Evolutionary conservation across 2,888 invertebrate genomes (phyloP).

Genomic region (Megastigmus dorsalis): DNA sequence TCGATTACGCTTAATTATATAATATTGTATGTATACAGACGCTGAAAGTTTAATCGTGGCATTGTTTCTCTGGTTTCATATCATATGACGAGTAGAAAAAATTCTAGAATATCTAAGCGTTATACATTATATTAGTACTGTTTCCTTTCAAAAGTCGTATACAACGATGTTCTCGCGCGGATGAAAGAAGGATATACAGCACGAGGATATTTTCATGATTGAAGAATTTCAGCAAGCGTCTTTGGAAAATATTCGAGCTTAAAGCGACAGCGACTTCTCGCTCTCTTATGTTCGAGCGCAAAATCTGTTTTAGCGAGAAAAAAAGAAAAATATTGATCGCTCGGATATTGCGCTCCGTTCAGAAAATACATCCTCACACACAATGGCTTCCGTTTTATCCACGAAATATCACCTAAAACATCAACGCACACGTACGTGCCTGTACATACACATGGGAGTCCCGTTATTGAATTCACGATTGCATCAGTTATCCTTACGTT

Average conservation of each 20-base stretch:
- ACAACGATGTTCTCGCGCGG: slow-evolving; percentile 12
- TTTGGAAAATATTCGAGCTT: slow-evolving; percentile 50
- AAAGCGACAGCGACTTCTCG: slow-evolving; percentile 42
- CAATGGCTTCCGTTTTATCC: slow-evolving; percentile 30
- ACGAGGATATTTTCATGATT: slow-evolving; percentile 2
- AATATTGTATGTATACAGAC: too few species aligned
- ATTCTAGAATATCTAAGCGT: slow-evolving; percentile 16
- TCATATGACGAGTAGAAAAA: slow-evolving; percentile 29
- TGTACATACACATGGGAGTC: slow-evolving; percentile 12
- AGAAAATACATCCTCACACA: too few species aligned
- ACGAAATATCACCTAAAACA: slow-evolving; percentile 47
- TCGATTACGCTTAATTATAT: too few species aligned
- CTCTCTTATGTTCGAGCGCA: slow-evolving; percentile 5
- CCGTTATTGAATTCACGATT: slow-evolving; percentile 17
- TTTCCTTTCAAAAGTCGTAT: background rate
- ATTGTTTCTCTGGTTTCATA: too few species aligned
- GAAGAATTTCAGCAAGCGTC: slow-evolving; percentile 25
- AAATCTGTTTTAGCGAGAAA: too few species aligned
- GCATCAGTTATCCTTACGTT: slow-evolving; percentile 11
- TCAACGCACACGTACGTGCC: slow-evolving; percentile 18
- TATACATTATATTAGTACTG: background rate
- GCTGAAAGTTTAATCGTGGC: slow-evolving; percentile 7
- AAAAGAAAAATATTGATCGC: slow-evolving; percentile 9
- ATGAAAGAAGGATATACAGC: background rate
- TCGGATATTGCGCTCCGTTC: too few species aligned